These are phyloP conservation scores for Mizuhopecten yessoensis DNA, from an alignment of 1,140 invertebrate genomes.

Conservation along the genomic window DNA sequence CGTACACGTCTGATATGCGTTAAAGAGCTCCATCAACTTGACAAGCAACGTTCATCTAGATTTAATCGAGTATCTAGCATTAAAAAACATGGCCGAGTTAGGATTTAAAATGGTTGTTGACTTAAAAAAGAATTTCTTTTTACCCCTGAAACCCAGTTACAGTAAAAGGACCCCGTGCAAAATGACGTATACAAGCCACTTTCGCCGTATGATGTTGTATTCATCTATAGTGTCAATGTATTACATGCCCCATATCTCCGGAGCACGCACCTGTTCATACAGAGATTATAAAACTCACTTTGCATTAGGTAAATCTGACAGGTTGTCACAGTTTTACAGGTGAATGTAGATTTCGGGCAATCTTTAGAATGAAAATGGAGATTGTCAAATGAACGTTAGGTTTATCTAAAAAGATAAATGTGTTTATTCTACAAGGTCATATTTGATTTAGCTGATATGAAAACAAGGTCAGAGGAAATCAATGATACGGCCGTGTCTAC, in stretches of 20 bases:
- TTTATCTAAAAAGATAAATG: slow-evolving; percentile 29
- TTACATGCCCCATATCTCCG: background rate
- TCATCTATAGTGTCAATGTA: background rate
- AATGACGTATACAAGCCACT: background rate
- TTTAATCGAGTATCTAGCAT: background rate
- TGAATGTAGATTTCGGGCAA: background rate
- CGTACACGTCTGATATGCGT: background rate
- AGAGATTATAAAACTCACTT: slow-evolving; percentile 5
- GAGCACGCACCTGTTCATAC: slow-evolving; percentile 36
- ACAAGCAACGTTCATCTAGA: background rate
- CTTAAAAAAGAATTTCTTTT: background rate
- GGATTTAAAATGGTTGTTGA: background rate
- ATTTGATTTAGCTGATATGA: background rate
- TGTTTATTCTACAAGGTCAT: slow-evolving; percentile 25
- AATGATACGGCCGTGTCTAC: background rate
- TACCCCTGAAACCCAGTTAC: background rate
- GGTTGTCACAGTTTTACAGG: slow-evolving; percentile 11
- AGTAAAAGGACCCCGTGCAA: background rate
- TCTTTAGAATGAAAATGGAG: slow-evolving; percentile 38
- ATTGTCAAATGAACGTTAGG: background rate
- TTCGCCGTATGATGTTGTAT: background rate
- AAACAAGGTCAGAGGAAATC: background rate
- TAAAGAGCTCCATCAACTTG: background rate
- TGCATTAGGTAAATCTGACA: background rate
- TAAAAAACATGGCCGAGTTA: too few species aligned